phyloP scores from a whole-genome alignment of 2,113 vertebrate genomes.

The Tichodroma muraria region DNA sequence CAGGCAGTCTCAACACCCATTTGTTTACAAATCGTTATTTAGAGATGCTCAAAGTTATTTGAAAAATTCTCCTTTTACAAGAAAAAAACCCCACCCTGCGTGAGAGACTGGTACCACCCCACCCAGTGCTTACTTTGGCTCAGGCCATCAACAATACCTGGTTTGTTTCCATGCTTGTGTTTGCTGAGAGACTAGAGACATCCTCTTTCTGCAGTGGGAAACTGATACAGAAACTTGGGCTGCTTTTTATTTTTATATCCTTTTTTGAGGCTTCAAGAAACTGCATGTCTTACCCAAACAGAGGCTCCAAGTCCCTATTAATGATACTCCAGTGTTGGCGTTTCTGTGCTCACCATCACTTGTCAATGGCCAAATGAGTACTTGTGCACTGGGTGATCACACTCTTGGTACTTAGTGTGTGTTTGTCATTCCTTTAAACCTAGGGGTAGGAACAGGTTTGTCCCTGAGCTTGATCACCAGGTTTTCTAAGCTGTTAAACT shows the following conservation, averaged over 20 bases:
- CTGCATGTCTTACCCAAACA: background rate
- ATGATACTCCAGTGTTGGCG: background rate
- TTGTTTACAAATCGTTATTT: background rate
- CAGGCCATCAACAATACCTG: background rate
- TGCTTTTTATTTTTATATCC: background rate
- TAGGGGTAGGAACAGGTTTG: background rate
- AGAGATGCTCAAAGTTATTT: background rate
- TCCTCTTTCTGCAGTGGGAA: background rate
- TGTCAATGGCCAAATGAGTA: background rate
- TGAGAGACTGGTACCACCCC: background rate
- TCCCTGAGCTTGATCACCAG: background rate
- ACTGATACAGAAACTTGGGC: background rate
- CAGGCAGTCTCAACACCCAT: background rate
- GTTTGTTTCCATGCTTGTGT: background rate
- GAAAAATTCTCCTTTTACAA: background rate
- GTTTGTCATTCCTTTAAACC: background rate
- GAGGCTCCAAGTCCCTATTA: background rate
- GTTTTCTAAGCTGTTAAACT: background rate
- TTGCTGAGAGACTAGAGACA: background rate
- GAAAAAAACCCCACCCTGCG: rapidly evolving
- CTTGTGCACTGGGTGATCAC: rapidly evolving
- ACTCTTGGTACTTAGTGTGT: rapidly evolving
- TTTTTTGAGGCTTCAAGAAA: background rate
- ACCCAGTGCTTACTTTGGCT: background rate
- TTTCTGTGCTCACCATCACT: background rate